A percentile compares a stretch with the other conserved stretches of the same genome.
Evolutionary conservation across 2,113 vertebrate genomes (phyloP).

Genomic region (Talpa occidentalis): DNA sequence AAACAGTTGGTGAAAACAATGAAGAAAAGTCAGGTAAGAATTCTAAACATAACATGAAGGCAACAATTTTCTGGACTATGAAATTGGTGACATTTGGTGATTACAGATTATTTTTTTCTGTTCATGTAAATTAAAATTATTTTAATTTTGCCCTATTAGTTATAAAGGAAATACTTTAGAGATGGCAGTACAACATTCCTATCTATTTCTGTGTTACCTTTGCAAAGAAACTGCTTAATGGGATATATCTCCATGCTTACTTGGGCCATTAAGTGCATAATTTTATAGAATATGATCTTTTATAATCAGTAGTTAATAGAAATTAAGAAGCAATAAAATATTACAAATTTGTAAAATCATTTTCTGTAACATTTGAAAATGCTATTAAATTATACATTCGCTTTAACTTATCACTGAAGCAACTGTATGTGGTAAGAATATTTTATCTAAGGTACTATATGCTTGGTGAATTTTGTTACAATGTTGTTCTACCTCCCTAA

Average conservation of each 20-base stretch:
- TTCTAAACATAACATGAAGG: not conserved
- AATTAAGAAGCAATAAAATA: slow-evolving; percentile 47
- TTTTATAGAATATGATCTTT: slow-evolving; percentile 45
- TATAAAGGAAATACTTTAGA: slow-evolving; percentile 57
- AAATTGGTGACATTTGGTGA: not conserved
- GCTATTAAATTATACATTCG: slow-evolving; percentile 53
- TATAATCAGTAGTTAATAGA: slow-evolving; percentile 50
- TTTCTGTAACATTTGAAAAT: slow-evolving; percentile 61
- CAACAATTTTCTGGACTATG: not conserved
- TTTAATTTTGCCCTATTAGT: slow-evolving; percentile 41
- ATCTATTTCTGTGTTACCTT: slow-evolving; percentile 34
- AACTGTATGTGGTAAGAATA: not conserved
- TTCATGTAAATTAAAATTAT: slow-evolving; percentile 16
- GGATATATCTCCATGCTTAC: not conserved
- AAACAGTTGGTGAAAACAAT: not conserved
- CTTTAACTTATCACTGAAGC: slow-evolving; percentile 24
- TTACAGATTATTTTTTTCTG: not conserved
- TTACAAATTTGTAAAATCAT: slow-evolving; percentile 31
- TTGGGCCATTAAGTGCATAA: slow-evolving; percentile 36
- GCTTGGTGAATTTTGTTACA: not conserved
- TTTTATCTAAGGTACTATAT: not conserved
- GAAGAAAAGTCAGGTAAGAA: not conserved
- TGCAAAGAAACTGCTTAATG: slow-evolving; percentile 42
- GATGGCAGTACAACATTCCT: not conserved
- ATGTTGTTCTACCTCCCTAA: slow-evolving; percentile 23